Evolutionary conservation across 1,140 invertebrate genomes (phyloP).

Genomic region (Melipona quadrifasciata): DNA sequence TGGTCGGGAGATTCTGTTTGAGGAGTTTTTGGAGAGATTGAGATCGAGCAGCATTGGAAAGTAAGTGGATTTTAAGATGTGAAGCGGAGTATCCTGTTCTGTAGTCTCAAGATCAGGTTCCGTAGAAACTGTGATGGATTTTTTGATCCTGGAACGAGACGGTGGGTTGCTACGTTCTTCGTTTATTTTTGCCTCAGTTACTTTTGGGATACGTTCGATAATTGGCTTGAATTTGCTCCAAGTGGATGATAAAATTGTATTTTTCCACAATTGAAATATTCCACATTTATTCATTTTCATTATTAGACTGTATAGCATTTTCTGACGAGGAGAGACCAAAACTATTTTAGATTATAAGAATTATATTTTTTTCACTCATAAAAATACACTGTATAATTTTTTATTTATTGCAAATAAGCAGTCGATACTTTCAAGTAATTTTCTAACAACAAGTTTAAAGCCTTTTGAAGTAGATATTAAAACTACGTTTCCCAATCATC

Average conservation of each 20-base stretch:
- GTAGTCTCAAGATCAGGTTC: background rate
- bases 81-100: background rate
- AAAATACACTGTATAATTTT: too few relatives aligned
- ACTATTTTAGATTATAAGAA: background rate
- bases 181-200: background rate
- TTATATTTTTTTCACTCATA: background rate
- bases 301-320: background rate
- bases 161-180: background rate
- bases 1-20: background rate
- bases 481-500: too few relatives aligned
- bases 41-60: background rate
- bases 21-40: background rate
- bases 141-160: background rate
- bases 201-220: background rate
- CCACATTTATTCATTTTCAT: background rate
- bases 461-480: too few relatives aligned
- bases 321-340: background rate
- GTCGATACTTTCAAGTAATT: too few relatives aligned
- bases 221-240: background rate
- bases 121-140: background rate
- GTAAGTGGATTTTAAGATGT: constrained; percentile 16
- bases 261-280: background rate
- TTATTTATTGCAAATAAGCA: too few relatives aligned
- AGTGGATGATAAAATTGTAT: background rate
- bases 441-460: too few relatives aligned